phyloP scores from a whole-genome alignment of 2,888 invertebrate genomes.

The Hoplodrina ambigua region DNA sequence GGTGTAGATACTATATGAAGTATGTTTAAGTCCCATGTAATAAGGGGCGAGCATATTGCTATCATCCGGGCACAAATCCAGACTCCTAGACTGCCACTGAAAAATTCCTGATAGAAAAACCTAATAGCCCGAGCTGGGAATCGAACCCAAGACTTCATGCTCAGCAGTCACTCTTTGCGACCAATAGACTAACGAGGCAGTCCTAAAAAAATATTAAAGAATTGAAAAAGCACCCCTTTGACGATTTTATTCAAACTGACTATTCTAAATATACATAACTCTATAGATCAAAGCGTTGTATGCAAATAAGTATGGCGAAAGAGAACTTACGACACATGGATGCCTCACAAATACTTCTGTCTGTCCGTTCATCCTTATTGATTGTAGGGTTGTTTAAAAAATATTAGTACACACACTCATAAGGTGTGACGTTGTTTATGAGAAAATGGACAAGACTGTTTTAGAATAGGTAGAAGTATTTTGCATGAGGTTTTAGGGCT shows the following conservation, averaged over 20 bases:
- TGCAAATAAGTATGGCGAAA: slow-evolving; percentile 80
- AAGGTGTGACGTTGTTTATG: slow-evolving; percentile 18
- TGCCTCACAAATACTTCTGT: slow-evolving; percentile 82
- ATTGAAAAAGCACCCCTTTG: too few relatives aligned
- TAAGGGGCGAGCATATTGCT: too few relatives aligned
- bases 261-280: slow-evolving; percentile 38
- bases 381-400: slow-evolving; percentile 48
- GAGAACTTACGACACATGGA: slow-evolving; percentile 75
- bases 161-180: too few relatives aligned
- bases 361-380: slow-evolving; percentile 51
- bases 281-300: slow-evolving; percentile 73
- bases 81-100: too few relatives aligned
- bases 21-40: too few relatives aligned
- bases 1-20: too few relatives aligned
- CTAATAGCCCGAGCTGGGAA: too few relatives aligned
- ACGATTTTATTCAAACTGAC: not conserved
- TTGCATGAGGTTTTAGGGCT: not conserved
- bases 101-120: too few relatives aligned
- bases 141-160: too few relatives aligned
- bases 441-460: not conserved
- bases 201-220: too few relatives aligned
- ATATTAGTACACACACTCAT: slow-evolving; percentile 35
- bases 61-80: too few relatives aligned
- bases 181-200: too few relatives aligned
- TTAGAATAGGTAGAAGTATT: slow-evolving; percentile 4